Evolutionary conservation across 2,113 vertebrate species (phyloP).

Genomic region (Todiramphus saurophagus): DNA sequence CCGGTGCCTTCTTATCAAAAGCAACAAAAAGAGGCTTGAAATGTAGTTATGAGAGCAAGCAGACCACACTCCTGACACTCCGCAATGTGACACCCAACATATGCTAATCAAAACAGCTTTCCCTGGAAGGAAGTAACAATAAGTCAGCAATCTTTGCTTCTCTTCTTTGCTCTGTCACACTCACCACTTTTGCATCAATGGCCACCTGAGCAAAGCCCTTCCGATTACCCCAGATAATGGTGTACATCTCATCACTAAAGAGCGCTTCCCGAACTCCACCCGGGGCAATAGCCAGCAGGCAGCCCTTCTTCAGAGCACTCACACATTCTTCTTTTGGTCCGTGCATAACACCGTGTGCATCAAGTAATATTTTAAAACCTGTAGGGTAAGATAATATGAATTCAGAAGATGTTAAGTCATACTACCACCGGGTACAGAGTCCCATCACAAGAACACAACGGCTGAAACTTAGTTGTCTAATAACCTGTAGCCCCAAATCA

Average conservation of each 20-base stretch:
- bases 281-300: conserved; percentile 88
- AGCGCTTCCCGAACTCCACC: conserved; percentile 93
- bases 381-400: neutral
- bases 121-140: neutral
- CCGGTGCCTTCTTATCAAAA: neutral
- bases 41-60: neutral
- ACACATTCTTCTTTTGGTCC: conserved; percentile 95
- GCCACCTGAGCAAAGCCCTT: conserved; percentile 95
- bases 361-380: conserved; percentile 94
- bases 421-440: neutral
- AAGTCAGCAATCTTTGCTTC: neutral
- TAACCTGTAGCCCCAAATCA: neutral
- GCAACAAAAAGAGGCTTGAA: neutral
- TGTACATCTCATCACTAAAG: conserved; percentile 90
- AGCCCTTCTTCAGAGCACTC: conserved; percentile 82
- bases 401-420: neutral
- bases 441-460: neutral
- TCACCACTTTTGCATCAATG: conserved; percentile 93
- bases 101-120: neutral
- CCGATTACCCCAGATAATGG: conserved; percentile 87
- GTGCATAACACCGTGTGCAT: conserved; percentile 87
- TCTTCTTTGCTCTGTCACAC: conserved; percentile 30
- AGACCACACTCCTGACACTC: neutral
- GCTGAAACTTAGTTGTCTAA: neutral
- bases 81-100: neutral